These are phyloP conservation scores for Cuniculus paca DNA, from an alignment of 2,797 vertebrate species.

Conservation along the genomic window DNA sequence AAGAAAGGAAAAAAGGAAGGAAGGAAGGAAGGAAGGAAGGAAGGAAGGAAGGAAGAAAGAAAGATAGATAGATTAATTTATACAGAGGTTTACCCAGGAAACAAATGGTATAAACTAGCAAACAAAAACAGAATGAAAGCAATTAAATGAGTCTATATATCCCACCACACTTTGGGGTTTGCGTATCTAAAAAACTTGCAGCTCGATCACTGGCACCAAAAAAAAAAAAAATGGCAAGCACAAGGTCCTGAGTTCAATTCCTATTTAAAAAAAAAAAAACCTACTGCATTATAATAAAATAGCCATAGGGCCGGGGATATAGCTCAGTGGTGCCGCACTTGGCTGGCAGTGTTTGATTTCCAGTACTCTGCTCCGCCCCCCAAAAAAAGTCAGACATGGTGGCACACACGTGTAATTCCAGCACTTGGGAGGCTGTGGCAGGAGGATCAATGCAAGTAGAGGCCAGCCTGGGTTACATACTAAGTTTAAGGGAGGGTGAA, in stretches of 20 bases:
- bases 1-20: too few relatives aligned
- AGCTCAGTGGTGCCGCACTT: too few relatives aligned
- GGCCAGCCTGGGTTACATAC: background rate
- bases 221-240: too few relatives aligned
- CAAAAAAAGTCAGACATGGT: background rate
- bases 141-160: constrained; percentile 42
- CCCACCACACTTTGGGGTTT: constrained; percentile 32
- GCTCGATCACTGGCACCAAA: too few relatives aligned
- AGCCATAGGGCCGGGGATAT: background rate
- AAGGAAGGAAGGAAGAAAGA: too few relatives aligned
- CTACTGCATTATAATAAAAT: background rate
- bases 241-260: too few relatives aligned
- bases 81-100: constrained; percentile 39
- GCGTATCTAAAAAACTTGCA: background rate
- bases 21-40: too few relatives aligned
- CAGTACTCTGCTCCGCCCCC: too few relatives aligned
- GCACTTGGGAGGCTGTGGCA: background rate
- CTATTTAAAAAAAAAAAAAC: background rate
- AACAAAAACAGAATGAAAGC: constrained; percentile 37
- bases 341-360: too few relatives aligned
- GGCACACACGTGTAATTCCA: background rate
- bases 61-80: background rate
- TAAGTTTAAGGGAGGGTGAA: background rate
- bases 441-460: background rate
- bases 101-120: constrained; percentile 19